Evolutionary conservation across 2,113 vertebrate species (phyloP), one percentile per base, ranked within the genome.

Genomic region (Mustela lutreola): DNA sequence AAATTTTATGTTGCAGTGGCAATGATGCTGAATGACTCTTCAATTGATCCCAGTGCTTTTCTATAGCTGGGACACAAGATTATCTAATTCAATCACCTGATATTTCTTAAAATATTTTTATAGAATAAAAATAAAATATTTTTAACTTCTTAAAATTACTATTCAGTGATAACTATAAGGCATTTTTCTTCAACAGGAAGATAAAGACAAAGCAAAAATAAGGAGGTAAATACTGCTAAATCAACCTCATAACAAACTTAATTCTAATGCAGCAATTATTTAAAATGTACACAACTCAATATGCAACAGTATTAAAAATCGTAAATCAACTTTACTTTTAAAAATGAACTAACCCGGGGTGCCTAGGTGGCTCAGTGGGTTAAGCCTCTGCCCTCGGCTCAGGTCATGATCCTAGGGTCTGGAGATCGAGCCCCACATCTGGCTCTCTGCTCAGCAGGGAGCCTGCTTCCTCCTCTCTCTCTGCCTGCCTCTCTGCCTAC

Each of bases 71-170:
- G 96, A 89, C 94, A 96, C 80, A 96, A 97, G 97, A 98, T 97
- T 15, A 97, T 78, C 97, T 95, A 96, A 98, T 98, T 98, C 16
- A 91, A 95, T 98, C 95, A 98, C 19, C 7, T 97, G 12, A 12
- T 42, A 53, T 53, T 53, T 53, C 53, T 56, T 18, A 56, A 56
- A 56, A 56, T 56, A 56, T 56, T 56, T 56, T 56, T 56, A 56
- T 56, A 56, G 18, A 56, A 56, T 56, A 56, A 56, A 53, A 53
- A 53, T 56, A 56, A 56, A 56, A 18, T 56, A 56, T 56, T 56
- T 56, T 56, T 18, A 18, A 84, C 80, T 85, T 83, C 53, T 98
- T 97, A 98, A 97, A 98, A 98, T 73, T 42, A 4, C 42, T 92
- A 60, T n/a, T 70, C 21, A 39, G 21, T 63, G 19, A 33, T 70